Base-by-base conservation (phyloP, 2,113 vertebrate species). In the Ondatra zibethicus region DNA sequence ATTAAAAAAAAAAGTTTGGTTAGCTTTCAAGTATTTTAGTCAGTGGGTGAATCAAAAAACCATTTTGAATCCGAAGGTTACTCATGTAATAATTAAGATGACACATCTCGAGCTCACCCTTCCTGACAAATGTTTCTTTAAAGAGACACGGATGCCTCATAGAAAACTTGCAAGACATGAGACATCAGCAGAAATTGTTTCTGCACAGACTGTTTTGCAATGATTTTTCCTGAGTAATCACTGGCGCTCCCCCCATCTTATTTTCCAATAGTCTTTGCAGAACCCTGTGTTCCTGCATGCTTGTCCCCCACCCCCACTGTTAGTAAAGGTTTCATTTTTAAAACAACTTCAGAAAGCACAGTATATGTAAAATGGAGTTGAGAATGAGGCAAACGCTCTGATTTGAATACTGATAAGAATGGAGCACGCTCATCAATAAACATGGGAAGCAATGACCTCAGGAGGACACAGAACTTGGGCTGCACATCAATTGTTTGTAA, bases 1-100 rank as follows among this genome's bases (percentile, higher is more conserved):
- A 82, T 86, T 95, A 47, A 52, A 96, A 89, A 96, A 89, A 95
- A 88, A 77, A 89, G 27, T 92, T 95, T 95, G 88, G 96, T 95
- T 96, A 95, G 91, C 66, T 97, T 96, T 97, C 86, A 93, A 96
- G 72, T 92, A 82, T 96, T 92, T 96, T 13, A 66, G 72, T 96
- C 92, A 89, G 95, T 93, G 94, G 81, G 91, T 91, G 92, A 96
- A 96, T 97, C 70, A 96, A 96, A 97, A 97, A 96, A 87, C 95
- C 95, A 95, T 96, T 96, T 95, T 95, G 63, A 78, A 84, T 94
- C 77, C 95, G 72, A 97, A 92, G 98, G 93, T 97, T 96, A 93
- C 94, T 94, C 93, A 76, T 93, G 96, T 97, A 96, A 97, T 97
- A 97, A 98, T 97, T 97, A 97, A 97, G 95, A 97, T 97, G 97